Base-by-base conservation (phyloP, 2,888 invertebrate genomes). In the Mayetiola destructor region DNA sequence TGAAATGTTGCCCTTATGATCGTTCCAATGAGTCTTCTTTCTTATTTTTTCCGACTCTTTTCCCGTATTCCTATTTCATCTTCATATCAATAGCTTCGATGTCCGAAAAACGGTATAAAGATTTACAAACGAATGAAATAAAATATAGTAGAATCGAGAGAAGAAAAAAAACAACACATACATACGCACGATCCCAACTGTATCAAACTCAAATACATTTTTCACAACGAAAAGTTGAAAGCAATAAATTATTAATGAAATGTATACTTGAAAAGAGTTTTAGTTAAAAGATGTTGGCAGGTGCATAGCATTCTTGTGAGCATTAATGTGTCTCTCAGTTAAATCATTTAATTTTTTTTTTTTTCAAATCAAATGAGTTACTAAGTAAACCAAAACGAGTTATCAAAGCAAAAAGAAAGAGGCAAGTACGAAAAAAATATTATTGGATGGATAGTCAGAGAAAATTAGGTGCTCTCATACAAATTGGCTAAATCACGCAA, bases 291-390 rank as follows among this genome's bases (percentile, higher is more conserved):
- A 27, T 53, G 30, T 16, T 30, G 53, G 53, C 53, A 53, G 53
- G 53, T 53, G 53, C 53, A 53, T 53, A 27, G 30, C 29, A 32
- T 53, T 53, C 29, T 27, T 48, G 48, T 48, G 48, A 48, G 48
- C 48, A 48, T 48, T 48, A 27, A 27, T 48, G 48, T 48, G n/a
- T 48, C 27, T n/a, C n/a, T 48, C 48, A n/a, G 23, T 48, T 48
- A 48, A 27, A 14, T 48, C 48, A 48, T 48, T 48, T 48, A 48
- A 48, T 48, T 48, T 27, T 27, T 48, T 27, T n/a, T n/a, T n/a
- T n/a, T n/a, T n/a, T n/a, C n/a, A n/a, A n/a, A n/a, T n/a, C n/a
- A n/a, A n/a, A n/a, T n/a, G n/a, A n/a, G n/a, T n/a, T n/a, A n/a
- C n/a, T n/a, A n/a, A n/a, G n/a, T n/a, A n/a, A n/a, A n/a, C n/a